phyloP scores from a whole-genome alignment of 1,140 invertebrate species.

The Drosophila miranda region DNA sequence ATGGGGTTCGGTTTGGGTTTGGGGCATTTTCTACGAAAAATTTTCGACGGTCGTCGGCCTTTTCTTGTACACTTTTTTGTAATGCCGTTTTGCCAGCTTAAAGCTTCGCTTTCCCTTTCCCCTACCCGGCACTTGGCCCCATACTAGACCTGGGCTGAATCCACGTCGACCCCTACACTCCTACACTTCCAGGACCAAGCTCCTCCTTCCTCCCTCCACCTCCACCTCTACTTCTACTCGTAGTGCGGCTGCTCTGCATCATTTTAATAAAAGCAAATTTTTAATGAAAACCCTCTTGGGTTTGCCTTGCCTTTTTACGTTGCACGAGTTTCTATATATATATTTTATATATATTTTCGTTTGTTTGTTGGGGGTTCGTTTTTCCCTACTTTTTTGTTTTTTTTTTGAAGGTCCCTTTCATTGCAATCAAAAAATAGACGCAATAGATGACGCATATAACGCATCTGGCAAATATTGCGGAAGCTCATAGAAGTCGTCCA shows the following conservation, averaged over 20 bases:
- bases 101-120: slow-evolving; percentile 24
- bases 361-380: slow-evolving; percentile 52
- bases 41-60: slow-evolving; percentile 64
- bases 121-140: not conserved
- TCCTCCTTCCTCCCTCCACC: not conserved
- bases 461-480: slow-evolving; percentile 51
- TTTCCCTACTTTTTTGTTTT: slow-evolving; percentile 42
- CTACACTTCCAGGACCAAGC: not conserved
- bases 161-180: not conserved
- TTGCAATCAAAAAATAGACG: slow-evolving; percentile 63
- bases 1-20: not conserved
- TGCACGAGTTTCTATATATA: slow-evolving; percentile 13
- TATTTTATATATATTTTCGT: slow-evolving; percentile 13
- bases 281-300: slow-evolving; percentile 56
- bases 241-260: slow-evolving; percentile 13
- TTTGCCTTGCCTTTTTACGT: slow-evolving; percentile 26
- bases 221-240: slow-evolving; percentile 2
- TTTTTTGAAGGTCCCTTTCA: slow-evolving; percentile 33
- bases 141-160: too few species aligned
- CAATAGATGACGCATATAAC: slow-evolving; percentile 75
- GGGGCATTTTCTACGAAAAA: slow-evolving; percentile 45
- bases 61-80: slow-evolving; percentile 38
- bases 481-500: slow-evolving; percentile 14
- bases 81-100: slow-evolving; percentile 36
- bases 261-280: slow-evolving; percentile 53